Evolutionary conservation across 2,113 vertebrate genomes (phyloP), one percentile per base, ranked within the genome.

Genomic region (Ictidomys tridecemlineatus): DNA sequence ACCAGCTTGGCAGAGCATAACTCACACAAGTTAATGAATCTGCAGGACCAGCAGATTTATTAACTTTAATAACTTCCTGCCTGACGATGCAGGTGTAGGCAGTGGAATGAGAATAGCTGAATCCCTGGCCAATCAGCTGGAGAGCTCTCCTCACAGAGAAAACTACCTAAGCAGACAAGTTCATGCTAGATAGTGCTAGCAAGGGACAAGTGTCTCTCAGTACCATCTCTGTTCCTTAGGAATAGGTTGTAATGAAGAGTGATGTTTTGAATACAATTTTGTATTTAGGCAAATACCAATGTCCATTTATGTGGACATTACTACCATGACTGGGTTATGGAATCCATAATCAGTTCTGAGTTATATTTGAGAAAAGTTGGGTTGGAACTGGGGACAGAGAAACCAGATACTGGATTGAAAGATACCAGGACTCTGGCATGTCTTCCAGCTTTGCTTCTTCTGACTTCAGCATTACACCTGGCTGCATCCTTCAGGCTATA

Each of bases 81-180:
- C 39, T 56, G 2, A 18, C n/a, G 24, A 0, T 13, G 56, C 13
- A 73, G 53, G 22, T 3, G 28, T 77, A 73, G 11, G 32, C 20
- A 39, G 13, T 63, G 37, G 32, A 24, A 22, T 45, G n/a, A 39
- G 53, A 76, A 78, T 13, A 13, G 20, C 18, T 51, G 39, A 34
- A 2, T 42, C 0, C 7, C 20, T 17, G 51, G 12, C 4, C 13
- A 20, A 24, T 26, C 4, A 20, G 24, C 9, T 0, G 2, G 61
- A 92, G 28, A 22, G 10, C 32, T 74, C 22, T 61, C 10, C 10
- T 37, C 39, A 34, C 37, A 14, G 17, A 80, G 11, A 2, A 48
- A 42, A 37, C 20, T 24, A 37, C 20, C 6, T 37, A 28, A 45
- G 24, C n/a, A 24, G 0, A 1, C 4, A 13, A 45, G 39, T 56